Evolutionary conservation across 23 tunicate genomes (phyloP), one percentile per base, ranked within the genome.

Genomic region (Styela plicata): DNA sequence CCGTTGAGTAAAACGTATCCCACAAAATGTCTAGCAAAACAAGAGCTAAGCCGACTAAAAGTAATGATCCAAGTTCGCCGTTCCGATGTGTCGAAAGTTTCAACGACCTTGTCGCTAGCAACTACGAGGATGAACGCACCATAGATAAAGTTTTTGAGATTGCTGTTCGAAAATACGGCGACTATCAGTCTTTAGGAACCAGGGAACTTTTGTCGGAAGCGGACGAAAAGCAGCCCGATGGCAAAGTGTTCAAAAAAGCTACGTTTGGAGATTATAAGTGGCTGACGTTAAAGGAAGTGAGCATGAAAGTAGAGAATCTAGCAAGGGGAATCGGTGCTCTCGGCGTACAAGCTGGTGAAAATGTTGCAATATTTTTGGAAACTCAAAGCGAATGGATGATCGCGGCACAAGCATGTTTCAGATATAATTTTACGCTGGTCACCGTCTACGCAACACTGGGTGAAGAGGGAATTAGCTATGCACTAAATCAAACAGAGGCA

Each of bases 301-400:
- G 63, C 64, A 79, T 86, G 16, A 36, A 85, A 25, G 89, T 89
- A 20, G 81, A 82, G 21, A 64, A 75, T 29, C 63, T 95, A 0
- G 90, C 91, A 30, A 77, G 88, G 5, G 99, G 96, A 7, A 80
- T 95, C 16, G 66, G 86, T 33, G 33, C 70, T 3, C 37, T 83
- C 57, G 99, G 89, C 16, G 53, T 68, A 22, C 79, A 79, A 34
- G 83, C 90, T 22, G 83, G 83, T 36, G 86, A 86, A 65, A 95
- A 95, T 80, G 69, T 95, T 24, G 99, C 96, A 23, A 70, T 95
- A 64, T 95, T 86, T 70, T 81, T 95, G 52, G 99, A 95, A 79
- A 95, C 99, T 20, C 90, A 86, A 83, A 91, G 96, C n/a, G 99
- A 95, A 79, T 95, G 99, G 99, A 83, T 95, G 84, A 89, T 89